Conservation (phyloP, 1,140 invertebrate genomes). For the Yoshiicerus persimilis region DNA sequence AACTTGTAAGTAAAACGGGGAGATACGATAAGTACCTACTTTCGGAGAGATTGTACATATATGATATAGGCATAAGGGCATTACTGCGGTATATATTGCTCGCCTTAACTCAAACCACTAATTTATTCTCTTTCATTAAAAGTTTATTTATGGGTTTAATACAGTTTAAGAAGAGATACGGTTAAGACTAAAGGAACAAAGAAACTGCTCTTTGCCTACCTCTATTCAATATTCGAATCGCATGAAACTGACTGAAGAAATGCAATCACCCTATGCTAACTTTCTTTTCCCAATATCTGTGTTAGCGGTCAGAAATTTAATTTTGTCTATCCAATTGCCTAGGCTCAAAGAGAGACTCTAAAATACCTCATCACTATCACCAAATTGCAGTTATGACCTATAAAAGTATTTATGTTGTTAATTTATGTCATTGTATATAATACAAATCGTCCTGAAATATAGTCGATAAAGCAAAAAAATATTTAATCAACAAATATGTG, state of each 20-base stretch:
- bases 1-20: background rate
- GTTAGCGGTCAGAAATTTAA: no score
- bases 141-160: conserved; percentile 17
- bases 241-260: background rate
- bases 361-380: no score
- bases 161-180: background rate
- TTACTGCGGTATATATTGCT: background rate
- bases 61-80: background rate
- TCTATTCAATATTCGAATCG: background rate
- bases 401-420: no score
- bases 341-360: no score
- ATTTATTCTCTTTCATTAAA: conserved; percentile 23
- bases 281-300: background rate
- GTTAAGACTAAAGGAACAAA: background rate
- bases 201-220: background rate
- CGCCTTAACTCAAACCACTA: background rate
- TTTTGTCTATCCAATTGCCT: no score
- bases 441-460: no score
- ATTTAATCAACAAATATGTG: no score
- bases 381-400: no score
- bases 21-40: background rate
- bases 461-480: no score
- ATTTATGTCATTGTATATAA: no score
- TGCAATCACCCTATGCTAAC: background rate
- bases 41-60: background rate